These are phyloP conservation scores for Panthera uncia DNA, from an alignment of 2,113 vertebrate genomes.

Conservation along the genomic window DNA sequence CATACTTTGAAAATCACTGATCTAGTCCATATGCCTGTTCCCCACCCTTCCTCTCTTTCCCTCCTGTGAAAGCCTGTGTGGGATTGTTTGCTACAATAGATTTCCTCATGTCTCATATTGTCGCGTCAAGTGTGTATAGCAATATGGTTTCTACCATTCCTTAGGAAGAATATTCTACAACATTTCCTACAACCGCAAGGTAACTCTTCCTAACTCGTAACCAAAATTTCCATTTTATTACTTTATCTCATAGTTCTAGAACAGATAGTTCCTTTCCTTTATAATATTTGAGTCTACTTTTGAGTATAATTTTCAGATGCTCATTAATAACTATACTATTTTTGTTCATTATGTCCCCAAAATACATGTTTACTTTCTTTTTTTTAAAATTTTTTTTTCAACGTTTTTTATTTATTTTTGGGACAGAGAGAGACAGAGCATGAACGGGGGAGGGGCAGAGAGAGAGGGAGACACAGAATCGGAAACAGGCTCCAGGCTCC, in stretches of 20 bases:
- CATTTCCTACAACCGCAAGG: background rate
- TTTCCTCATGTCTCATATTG: conserved; percentile 14
- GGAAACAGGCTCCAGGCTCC: too few relatives aligned
- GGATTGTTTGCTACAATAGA: background rate
- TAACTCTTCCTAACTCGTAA: background rate
- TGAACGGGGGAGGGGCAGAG: too few relatives aligned
- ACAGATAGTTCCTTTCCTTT: conserved; percentile 29
- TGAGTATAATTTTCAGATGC: conserved; percentile 27
- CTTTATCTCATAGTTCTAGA: conserved; percentile 11
- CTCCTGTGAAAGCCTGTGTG: background rate
- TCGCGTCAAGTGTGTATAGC: background rate
- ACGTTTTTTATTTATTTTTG: too few relatives aligned
- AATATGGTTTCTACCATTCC: background rate
- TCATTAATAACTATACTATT: background rate
- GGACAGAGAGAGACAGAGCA: too few relatives aligned
- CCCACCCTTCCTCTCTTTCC: conserved; percentile 44
- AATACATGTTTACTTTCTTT: background rate
- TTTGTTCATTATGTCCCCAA: background rate
- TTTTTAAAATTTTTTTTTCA: too few relatives aligned
- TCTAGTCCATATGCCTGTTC: conserved; percentile 42
- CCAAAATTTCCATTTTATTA: background rate
- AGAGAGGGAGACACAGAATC: too few relatives aligned
- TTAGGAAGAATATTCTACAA: background rate
- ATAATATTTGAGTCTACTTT: conserved; percentile 13
- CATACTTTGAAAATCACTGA: conserved; percentile 56